Percentiles rank a stretch among this genome's conserved stretches.
Evolutionary conservation across 2,113 vertebrate genomes (phyloP).

Genomic region (Trogon surrucura): DNA sequence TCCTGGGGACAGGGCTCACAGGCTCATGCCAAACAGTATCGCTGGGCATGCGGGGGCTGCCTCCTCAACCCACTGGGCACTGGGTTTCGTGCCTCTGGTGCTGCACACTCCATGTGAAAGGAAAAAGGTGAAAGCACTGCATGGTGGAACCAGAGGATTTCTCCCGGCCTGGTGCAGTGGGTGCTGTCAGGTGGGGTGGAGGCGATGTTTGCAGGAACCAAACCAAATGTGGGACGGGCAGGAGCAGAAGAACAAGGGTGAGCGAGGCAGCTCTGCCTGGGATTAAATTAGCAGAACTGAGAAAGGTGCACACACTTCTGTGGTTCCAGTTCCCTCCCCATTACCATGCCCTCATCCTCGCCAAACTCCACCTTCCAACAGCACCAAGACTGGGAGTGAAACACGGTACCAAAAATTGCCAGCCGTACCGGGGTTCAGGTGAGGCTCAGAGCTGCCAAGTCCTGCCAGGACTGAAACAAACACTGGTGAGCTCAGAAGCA

Average conservation of each 20-base stretch:
- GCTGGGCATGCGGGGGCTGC: accelerated
- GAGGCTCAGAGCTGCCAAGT: neutral
- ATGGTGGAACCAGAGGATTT: accelerated
- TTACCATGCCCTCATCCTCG: neutral
- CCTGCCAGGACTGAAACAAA: neutral
- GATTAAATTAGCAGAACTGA: neutral
- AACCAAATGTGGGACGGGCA: neutral
- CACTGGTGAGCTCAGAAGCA: neutral
- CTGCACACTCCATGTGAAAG: neutral
- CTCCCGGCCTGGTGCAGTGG: neutral
- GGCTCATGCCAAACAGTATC: neutral
- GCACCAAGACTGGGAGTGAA: neutral
- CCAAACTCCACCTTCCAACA: neutral
- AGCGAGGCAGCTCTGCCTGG: neutral
- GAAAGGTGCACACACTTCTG: neutral
- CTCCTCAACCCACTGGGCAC: accelerated
- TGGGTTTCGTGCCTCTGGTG: neutral
- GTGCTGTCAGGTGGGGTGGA: accelerated
- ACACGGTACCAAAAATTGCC: neutral
- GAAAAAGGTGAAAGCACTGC: neutral
- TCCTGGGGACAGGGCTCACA: neutral
- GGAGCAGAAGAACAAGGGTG: neutral
- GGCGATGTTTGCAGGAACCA: neutral
- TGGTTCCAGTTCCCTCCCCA: neutral
- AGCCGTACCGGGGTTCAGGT: neutral